Evolutionary conservation across 2,113 vertebrate species (phyloP), one percentile per base, ranked within the genome.

Genomic region (Ailuropoda melanoleuca): DNA sequence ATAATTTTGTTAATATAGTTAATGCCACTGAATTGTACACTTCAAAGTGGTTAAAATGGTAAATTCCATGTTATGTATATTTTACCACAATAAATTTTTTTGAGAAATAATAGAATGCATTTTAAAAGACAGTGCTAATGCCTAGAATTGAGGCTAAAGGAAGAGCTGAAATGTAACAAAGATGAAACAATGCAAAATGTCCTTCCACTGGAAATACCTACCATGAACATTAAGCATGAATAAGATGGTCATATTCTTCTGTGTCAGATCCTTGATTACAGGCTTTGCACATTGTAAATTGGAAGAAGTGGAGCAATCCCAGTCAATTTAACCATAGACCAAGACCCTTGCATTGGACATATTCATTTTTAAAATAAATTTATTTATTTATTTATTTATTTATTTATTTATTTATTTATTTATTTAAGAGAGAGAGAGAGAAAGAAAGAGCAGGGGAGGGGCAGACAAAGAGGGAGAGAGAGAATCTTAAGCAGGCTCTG

Each of bases 261-360:
- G 97, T 98, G 98, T 97, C 97, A 84, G 95, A 97, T 98, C 98
- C 98, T 99, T 98, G 98, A 96, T 98, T 97, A 98, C 88, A 98
- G 97, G 98, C 97, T 98, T 98, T 98, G 97, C 95, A 87, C 91
- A 98, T 95, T 92, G 90, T 88, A 98, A 96, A 90, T 98, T 98
- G 98, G 96, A 98, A 97, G 83, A 98, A 98, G 97, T 43, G 95
- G 97, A 97, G 92, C 96, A 96, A 83, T 98, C 98, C 98, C 96
- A 98, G 96, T 95, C 98, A 98, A 98, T 97, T 97, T 97, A 97
- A 94, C 97, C 97, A 95, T 96, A 98, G 98, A 98, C 98, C 98
- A 98, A 99, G 99, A 99, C 99, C 99, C 98, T 99, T 99, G 98
- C 96, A 98, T 98, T 98, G 95, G 97, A 98, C 98, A 97, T 98